These are phyloP conservation scores for Helicoverpa zea DNA, from an alignment of 1,140 invertebrate species.

Conservation along the genomic window DNA sequence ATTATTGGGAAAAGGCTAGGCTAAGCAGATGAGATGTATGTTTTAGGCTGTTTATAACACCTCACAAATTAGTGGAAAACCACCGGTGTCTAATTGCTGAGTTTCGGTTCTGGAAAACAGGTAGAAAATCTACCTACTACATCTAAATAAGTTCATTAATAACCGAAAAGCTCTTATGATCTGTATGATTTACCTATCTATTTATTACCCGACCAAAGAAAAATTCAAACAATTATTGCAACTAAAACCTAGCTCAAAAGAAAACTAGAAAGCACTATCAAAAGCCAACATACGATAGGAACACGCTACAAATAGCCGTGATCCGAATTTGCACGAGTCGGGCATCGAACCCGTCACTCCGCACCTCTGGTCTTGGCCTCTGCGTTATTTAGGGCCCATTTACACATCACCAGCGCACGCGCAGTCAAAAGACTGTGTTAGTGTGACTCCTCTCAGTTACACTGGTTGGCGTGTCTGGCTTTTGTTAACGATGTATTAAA, in stretches of 20 bases:
- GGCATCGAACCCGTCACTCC: slow-evolving; percentile 54
- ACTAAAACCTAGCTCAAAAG: neutral
- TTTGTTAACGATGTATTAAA: slow-evolving; percentile 14
- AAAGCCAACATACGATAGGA: slow-evolving; percentile 3
- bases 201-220: neutral
- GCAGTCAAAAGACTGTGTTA: slow-evolving; percentile 1
- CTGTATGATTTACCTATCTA: neutral
- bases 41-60: no score
- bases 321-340: slow-evolving; percentile 42
- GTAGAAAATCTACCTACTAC: no score
- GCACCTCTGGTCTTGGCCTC: slow-evolving; percentile 49
- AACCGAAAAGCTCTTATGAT: no score
- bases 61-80: no score
- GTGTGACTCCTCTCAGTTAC: neutral
- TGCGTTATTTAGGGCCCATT: slow-evolving; percentile 35
- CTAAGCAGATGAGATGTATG: no score
- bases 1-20: no score
- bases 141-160: no score
- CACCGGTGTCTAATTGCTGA: no score
- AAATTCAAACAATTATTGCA: neutral
- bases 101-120: no score
- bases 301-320: slow-evolving; percentile 35
- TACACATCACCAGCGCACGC: neutral
- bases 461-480: neutral
- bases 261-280: neutral